Evolutionary conservation across 1,140 invertebrate species (phyloP).

Genomic region (Lycorma delicatula): DNA sequence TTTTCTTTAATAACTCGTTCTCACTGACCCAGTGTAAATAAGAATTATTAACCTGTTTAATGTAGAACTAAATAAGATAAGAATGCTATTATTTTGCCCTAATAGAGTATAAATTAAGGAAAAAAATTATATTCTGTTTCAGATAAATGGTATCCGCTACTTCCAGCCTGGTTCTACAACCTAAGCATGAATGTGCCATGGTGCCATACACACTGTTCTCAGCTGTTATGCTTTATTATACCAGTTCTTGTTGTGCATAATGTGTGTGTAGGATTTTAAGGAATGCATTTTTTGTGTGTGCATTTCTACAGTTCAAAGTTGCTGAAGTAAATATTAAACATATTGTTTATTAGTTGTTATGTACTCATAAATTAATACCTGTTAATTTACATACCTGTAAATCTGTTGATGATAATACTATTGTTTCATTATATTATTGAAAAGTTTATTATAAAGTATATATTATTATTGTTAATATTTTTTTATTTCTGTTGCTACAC

Average conservation of each 20-base stretch:
- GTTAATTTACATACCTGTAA: too few species aligned
- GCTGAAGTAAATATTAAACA: neutral
- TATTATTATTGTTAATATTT: too few species aligned
- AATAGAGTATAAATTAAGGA: slow-evolving; percentile 16
- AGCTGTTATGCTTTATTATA: neutral
- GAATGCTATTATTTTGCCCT: too few species aligned
- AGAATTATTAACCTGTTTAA: too few species aligned
- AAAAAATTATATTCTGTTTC: slow-evolving; percentile 32
- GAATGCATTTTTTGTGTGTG: neutral
- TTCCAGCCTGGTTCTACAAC: slow-evolving; percentile 48
- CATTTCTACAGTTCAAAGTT: neutral
- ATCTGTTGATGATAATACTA: too few species aligned
- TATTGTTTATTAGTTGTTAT: neutral
- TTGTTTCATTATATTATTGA: too few species aligned
- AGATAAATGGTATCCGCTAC: slow-evolving; percentile 66
- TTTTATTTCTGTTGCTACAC: too few species aligned
- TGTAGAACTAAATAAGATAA: too few species aligned
- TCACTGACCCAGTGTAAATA: slow-evolving; percentile 4
- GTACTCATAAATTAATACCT: neutral
- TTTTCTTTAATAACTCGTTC: neutral
- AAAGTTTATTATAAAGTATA: too few species aligned
- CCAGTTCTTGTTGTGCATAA: neutral
- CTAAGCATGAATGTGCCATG: slow-evolving; percentile 9
- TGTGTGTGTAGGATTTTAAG: neutral
- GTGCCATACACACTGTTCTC: neutral